Evolutionary conservation across 2,113 vertebrate species (phyloP), one percentile per base, ranked within the genome.

Genomic region (Amazona guildingii): DNA sequence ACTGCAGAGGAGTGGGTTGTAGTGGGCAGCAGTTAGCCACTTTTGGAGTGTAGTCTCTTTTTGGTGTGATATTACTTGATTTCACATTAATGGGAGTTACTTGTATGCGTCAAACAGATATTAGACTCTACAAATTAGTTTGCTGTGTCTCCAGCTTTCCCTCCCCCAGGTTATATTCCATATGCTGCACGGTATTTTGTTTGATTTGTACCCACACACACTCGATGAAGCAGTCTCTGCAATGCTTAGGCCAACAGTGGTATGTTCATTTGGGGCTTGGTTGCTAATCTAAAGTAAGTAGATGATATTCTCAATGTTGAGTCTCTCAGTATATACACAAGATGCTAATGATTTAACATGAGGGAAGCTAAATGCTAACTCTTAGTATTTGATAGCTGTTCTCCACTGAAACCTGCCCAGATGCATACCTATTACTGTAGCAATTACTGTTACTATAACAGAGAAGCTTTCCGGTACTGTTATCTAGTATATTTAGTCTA

Each of bases 131-230:
- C 86, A 95, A 81, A 94, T 90, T 23, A 39, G 39, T 82, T 86
- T 94, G 86, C 93, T 57, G 54, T 90, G 75, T 95, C 72, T 94
- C 70, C 92, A 94, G 70, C 76, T 90, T 78, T 92, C 89, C 95
- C 92, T 97, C 92, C 94, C 84, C 92, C 92, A 77, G 86, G 67
- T 94, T 96, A 82, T 74, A 67, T 83, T 94, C 91, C 91, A 86
- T 94, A 68, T 97, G 95, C 62, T 90, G 37, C 54, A 54, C 81
- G 59, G 73, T 27, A 78, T 86, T 92, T 64, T 67, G 67, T 92
- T 93, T 93, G 94, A 73, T 90, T 84, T 94, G 57, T 75, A 87
- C 93, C 94, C 90, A 86, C 78, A 77, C 85, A 86, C 35, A 44
- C n/a, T 54, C 72, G 39, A 73, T 19, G 62, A 83, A 92, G 63